Base-by-base conservation (phyloP, 2,113 vertebrate species). In the Platichthys flesus region DNA sequence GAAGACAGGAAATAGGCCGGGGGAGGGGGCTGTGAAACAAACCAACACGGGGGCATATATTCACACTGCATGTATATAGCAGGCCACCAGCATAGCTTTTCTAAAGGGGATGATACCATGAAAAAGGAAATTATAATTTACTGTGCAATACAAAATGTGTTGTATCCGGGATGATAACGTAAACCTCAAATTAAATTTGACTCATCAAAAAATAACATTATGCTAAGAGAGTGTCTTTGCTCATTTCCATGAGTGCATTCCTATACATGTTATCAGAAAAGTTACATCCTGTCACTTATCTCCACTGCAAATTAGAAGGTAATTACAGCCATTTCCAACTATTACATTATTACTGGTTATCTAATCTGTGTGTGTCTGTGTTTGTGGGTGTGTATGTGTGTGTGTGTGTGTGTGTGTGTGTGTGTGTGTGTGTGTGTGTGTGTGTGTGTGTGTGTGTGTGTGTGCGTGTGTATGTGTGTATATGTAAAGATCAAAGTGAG, bases 321-420 rank as follows among this genome's bases (percentile, higher is more conserved):
- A 91, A 91, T 90, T 91, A 71, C 76, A 75, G 81, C 83, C 76
- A 91, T 88, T 90, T 87, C 76, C 88, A 91, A 80, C 85, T 58
- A 89, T 89, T 88, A 91, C 55, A 82, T 73, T 79, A 85, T 83
- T 76, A 87, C 74, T 84, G 60, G 67, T 60, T 83, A 72, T 88
- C 69, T 83, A 52, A 77, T 88, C 67, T 70, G 2, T 55, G 18
- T 52, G 18, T 55, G 18, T 55, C n/a, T n/a, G 52, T 55, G 21
- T 55, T n/a, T 82, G 40, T 74, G 47, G 76, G 63, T 74, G 10
- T 42, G 68, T 31, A 31, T 64, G 42, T 57, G n/a, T 26, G 23
- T 18, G 28, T 5, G 3, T 28, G 2, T 16, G 15, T 49, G 47
- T 49, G 47, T 18, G 47, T 52, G 51, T 52, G 51, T 52, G 20